Conservation (phyloP, 2,113 vertebrate species). For the Erythrocercus mccallii region DNA sequence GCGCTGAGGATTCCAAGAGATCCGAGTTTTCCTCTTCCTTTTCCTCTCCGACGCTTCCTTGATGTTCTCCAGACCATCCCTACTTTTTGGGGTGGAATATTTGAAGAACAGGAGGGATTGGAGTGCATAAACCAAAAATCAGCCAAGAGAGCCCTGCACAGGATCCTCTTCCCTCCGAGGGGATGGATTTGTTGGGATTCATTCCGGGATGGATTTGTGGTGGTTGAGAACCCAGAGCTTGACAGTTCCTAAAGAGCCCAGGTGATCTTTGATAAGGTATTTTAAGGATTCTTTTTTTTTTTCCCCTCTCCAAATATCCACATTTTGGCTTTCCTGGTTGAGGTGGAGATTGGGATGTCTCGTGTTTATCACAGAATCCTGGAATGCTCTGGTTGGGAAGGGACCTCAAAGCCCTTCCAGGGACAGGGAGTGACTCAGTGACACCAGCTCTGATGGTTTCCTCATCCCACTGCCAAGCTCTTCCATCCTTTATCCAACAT, state of each 20-base stretch:
- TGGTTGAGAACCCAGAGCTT: neutral
- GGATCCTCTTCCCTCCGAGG: neutral
- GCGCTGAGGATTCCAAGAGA: neutral
- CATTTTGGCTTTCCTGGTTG: neutral
- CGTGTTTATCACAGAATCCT: neutral
- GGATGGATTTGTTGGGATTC: neutral
- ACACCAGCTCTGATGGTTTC: neutral
- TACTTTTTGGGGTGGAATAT: neutral
- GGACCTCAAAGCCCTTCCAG: neutral
- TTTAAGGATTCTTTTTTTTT: neutral
- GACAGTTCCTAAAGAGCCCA: neutral
- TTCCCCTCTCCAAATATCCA: neutral
- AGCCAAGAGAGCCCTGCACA: neutral
- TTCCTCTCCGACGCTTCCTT: neutral
- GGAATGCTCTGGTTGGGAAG: neutral
- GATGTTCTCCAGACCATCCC: neutral
- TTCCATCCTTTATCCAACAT: neutral
- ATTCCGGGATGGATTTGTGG: neutral
- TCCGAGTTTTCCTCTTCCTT: neutral
- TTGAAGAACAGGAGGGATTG: neutral
- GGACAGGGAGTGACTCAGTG: neutral
- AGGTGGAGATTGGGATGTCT: neutral
- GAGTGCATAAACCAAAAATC: neutral
- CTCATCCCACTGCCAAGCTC: rapidly evolving
- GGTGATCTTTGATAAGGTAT: neutral